Base-by-base conservation (phyloP, 1,140 invertebrate genomes). In the Chlorops oryzae region DNA sequence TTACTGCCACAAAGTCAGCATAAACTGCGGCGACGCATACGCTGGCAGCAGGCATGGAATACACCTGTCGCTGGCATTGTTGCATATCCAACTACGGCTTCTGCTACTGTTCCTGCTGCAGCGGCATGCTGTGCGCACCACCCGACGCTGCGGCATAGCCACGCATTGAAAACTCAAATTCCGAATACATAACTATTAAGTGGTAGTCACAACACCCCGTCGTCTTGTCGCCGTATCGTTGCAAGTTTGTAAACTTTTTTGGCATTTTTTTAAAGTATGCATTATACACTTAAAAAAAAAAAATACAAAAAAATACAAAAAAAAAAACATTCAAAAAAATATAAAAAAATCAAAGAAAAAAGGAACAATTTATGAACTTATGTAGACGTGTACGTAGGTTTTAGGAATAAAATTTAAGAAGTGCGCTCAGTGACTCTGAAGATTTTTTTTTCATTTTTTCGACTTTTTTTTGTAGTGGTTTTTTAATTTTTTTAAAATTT, bases 121-220 rank as follows among this genome's bases (percentile, higher is more conserved):
- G 38, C n/a, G 38, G 32, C 15, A 49, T 25, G 23, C 24, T n/a
- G 15, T 27, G 18, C 27, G 22, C 13, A 37, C 9, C 13, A 23
- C 15, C n/a, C n/a, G n/a, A n/a, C n/a, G n/a, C 22, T 5, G 28
- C 43, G 35, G 23, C 28, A 45, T 22, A 34, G 28, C 22, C n/a
- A 23, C 39, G 6, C 9, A 28, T 28, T 22, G 35, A 34, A 45
- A 34, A 27, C 35, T 15, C 43, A 45, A 45, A 34, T 45, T 27
- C 43, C 43, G 35, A 45, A 45, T 45, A 45, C 43, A 45, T 45
- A 45, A 45, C 43, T 32, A 45, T 45, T 45, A 45, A 45, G 35
- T 25, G 42, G 22, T 44, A 28, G 25, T 44, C 32, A 44, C 32
- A 45, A 18, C 23, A 45, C 17, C 32, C n/a, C n/a, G n/a, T n/a